Evolutionary conservation across 2,888 invertebrate genomes (phyloP).

Genomic region (Euphydryas editha): DNA sequence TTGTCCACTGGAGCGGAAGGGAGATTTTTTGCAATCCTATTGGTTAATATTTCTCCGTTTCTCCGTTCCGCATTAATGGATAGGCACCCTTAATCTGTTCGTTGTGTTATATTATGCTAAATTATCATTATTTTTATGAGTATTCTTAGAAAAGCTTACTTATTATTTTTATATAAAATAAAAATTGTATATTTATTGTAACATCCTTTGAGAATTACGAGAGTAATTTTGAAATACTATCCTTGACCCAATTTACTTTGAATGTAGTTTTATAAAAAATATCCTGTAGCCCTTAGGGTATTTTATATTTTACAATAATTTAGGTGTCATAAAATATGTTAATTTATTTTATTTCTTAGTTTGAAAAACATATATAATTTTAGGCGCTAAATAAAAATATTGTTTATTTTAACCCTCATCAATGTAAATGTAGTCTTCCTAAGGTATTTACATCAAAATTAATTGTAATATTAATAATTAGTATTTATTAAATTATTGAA

Average conservation of each 20-base stretch:
- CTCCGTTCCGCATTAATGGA: no score
- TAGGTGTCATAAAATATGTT: not conserved
- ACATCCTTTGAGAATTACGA: not conserved
- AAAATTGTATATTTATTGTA: not conserved
- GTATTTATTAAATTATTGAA: not conserved
- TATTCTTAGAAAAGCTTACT: no score
- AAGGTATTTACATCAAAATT: not conserved
- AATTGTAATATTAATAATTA: slow-evolving; percentile 1
- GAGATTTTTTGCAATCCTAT: no score
- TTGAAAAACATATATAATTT: not conserved
- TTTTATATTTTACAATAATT: not conserved
- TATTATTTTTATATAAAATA: not conserved
- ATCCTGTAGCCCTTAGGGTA: not conserved
- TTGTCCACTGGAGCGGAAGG: no score
- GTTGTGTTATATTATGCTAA: not conserved
- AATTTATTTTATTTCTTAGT: not conserved
- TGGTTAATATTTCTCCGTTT: no score
- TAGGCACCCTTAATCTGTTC: no score
- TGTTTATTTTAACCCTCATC: not conserved
- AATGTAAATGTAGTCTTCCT: slow-evolving; percentile 1
- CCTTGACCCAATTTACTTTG: slow-evolving; percentile 1
- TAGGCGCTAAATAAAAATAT: not conserved
- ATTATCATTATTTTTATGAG: no score
- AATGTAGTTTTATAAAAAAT: not conserved
- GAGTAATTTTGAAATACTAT: not conserved